Evolutionary conservation across 53 echinoderm and acorn worm species (phyloP), one percentile per base, ranked within the genome.

Genomic region (Holothuria leucospilota): DNA sequence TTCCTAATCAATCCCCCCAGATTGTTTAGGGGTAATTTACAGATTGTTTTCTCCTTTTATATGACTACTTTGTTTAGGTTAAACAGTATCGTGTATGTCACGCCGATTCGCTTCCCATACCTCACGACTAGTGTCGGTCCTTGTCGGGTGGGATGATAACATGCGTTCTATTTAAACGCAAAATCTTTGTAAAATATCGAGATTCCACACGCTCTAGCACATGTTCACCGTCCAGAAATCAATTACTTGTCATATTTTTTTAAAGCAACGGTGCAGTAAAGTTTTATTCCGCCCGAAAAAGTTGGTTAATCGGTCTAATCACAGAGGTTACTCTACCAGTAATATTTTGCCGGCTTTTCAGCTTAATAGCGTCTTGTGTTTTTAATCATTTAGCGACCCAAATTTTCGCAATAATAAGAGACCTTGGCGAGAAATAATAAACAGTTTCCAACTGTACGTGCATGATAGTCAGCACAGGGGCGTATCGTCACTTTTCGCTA

Each of bases 181-280:
- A 61, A 59, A 29, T 30, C 51, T 80, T 80, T 80, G 80, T 80
- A 80, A 80, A 80, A 80, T 80, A 80, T 60, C 61, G 59, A 60
- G 27, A 26, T 53, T 80, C 56, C 80, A 58, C 40, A 64, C 41
- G 65, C 65, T 46, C 84, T 66, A 67, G 67, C 84, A 83, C 68
- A 83, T 83, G 84, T 67, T 39, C 65, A 65, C 25, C 84, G 84
- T 24, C 40, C 68, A 66, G 65, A 52, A 83, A 67, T 52, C 84
- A 83, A 83, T 83, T 83, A 83, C 84, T 49, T 46, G 84, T 83
- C 84, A 67, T 83, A 83, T 83, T 67, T 24, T 83, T 83, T 83
- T 83, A 83, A 83, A 66, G 84, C 84, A 83, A 83, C 84, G 84
- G 65, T 40, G 84, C 68, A 67, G 46, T 83, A 83, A 83, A 83